These are phyloP conservation scores for Xenops minutus DNA, from an alignment of 2,797 vertebrate genomes.

Conservation along the genomic window DNA sequence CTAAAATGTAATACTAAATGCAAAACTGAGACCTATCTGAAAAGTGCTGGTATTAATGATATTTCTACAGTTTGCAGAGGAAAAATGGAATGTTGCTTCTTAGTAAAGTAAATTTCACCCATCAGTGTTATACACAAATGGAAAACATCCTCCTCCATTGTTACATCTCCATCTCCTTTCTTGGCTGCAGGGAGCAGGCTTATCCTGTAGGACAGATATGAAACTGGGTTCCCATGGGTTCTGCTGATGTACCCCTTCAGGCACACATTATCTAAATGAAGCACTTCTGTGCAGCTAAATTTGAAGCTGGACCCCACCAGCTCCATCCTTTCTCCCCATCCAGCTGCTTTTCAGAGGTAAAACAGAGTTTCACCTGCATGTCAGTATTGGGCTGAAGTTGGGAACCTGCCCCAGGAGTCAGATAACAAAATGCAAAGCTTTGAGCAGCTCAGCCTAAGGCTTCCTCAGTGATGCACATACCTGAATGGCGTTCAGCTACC, in stretches of 20 bases:
- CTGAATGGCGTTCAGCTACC: accelerated
- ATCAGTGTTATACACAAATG: background rate
- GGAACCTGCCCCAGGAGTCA: background rate
- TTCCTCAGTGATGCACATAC: background rate
- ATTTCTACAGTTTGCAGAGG: background rate
- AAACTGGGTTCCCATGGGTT: accelerated
- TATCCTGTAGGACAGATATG: background rate
- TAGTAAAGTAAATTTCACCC: background rate
- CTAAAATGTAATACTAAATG: background rate
- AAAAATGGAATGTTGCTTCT: background rate
- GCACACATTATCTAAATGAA: background rate
- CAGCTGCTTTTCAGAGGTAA: background rate
- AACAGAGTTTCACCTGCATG: background rate
- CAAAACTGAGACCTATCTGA: background rate
- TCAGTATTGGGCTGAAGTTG: accelerated
- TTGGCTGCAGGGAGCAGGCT: background rate
- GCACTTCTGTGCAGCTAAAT: background rate
- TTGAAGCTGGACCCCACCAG: background rate
- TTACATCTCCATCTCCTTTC: background rate
- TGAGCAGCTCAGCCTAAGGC: background rate
- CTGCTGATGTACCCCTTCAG: background rate
- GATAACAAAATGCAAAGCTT: background rate
- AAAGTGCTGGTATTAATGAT: background rate
- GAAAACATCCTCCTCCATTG: background rate
- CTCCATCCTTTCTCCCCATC: background rate